Evolutionary conservation across 2,113 vertebrate genomes (phyloP), one percentile per base, ranked within the genome.

Genomic region (Muscicapa adusta): DNA sequence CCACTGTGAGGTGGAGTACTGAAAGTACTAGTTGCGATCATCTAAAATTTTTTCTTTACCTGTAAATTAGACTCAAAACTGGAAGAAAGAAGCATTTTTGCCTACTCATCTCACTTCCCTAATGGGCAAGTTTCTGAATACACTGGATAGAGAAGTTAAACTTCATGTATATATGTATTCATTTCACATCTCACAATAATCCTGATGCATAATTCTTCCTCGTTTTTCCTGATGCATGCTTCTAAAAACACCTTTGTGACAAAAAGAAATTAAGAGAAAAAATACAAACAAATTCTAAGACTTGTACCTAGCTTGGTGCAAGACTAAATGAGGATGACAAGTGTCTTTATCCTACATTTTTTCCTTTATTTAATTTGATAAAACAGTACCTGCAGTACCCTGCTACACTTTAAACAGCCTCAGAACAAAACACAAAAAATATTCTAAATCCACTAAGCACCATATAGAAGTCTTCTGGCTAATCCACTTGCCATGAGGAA

Each of bases 101-200:
- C 14, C 29, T 53, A 60, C 10, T 4, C 0, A 2, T 31, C 20
- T 88, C 25, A 54, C 56, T 45, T 66, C 20, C 6, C 3, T 66
- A 85, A 38, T 38, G 7, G 5, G 7, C 1, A 94, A 80, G 51
- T 34, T 66, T 91, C 23, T 78, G 43, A 91, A 68, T 65, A 50
- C 3, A 6, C 7, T 34, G 48, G 10, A 16, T 58, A 40, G 4
- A 57, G 33, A 80, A 22, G 8, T n/a, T 83, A 72, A 76, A 6
- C 23, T 67, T 75, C 6, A 29, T 28, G 6, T 18, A 24, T 5
- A 5, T 29, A 40, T 0, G 1, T 26, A 23, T 56, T 72, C 2
- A 16, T 68, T 61, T 87, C 60, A 78, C 67, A 78, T 50, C n/a
- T 88, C 29, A 42, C 7, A 29, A 65, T 47, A 92, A 53, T 42